These are phyloP conservation scores for Parasteatoda tepidariorum DNA, from an alignment of 1,140 invertebrate species.

Conservation along the genomic window DNA sequence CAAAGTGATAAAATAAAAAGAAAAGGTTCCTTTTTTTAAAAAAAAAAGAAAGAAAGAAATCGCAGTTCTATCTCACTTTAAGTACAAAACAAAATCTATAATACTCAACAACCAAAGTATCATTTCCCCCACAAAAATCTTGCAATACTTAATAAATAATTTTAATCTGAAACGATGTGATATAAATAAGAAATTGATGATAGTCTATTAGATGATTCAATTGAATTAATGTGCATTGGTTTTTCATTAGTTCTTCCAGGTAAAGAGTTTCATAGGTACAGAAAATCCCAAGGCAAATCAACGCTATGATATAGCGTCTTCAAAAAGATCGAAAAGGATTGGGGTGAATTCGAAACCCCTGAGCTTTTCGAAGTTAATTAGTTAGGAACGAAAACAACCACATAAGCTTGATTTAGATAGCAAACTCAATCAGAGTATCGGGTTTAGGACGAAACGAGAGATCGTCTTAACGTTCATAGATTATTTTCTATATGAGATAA, in stretches of 20 bases:
- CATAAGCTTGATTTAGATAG: background rate
- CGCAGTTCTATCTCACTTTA: slow-evolving; percentile 40
- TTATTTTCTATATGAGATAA: no score
- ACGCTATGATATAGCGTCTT: slow-evolving; percentile 26
- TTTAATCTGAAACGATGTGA: no score
- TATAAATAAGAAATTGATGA: no score
- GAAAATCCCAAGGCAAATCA: slow-evolving; percentile 51
- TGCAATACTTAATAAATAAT: no score
- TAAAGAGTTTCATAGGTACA: background rate
- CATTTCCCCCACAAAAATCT: no score
- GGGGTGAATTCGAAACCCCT: slow-evolving; percentile 37
- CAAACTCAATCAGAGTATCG: background rate
- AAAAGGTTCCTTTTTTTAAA: background rate
- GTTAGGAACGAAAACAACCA: slow-evolving; percentile 29
- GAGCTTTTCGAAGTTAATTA: slow-evolving; percentile 40
- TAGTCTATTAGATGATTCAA: no score
- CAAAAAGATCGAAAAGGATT: slow-evolving; percentile 24
- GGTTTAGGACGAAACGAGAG: background rate
- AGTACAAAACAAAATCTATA: slow-evolving; percentile 44
- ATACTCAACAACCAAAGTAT: no score
- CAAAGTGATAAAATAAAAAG: no score
- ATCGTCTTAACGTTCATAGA: no score
- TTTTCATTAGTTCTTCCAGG: slow-evolving; percentile 3
- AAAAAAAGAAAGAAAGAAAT: background rate
- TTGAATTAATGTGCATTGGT: no score